phyloP scores from a whole-genome alignment of 2,113 vertebrate genomes.

The Odocoileus hemionus region DNA sequence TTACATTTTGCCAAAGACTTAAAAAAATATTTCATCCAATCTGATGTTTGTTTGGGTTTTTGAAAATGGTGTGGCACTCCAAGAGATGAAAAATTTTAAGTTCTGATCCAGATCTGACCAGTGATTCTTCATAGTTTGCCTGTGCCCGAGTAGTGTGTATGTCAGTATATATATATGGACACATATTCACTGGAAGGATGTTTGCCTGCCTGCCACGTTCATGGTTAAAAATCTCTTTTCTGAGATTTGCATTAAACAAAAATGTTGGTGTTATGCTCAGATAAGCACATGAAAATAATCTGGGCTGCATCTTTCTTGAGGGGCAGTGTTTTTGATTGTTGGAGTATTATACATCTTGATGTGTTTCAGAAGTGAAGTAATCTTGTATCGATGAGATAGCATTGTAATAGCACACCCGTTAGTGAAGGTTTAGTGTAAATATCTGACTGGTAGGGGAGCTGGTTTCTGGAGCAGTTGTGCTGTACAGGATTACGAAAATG shows the following conservation, averaged over 20 bases:
- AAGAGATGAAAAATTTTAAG: slow-evolving; percentile 32
- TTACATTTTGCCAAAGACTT: slow-evolving; percentile 64
- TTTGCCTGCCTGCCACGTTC: slow-evolving; percentile 16
- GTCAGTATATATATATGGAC: slow-evolving; percentile 4
- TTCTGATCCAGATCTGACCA: slow-evolving; percentile 27
- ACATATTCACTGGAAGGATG: not conserved
- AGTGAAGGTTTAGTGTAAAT: slow-evolving; percentile 76
- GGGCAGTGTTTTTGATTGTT: slow-evolving; percentile 65
- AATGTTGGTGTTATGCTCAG: slow-evolving; percentile 71
- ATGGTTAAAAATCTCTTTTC: slow-evolving; percentile 69
- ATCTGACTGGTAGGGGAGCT: slow-evolving; percentile 76
- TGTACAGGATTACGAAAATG: slow-evolving; percentile 74
- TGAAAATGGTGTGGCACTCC: slow-evolving; percentile 60
- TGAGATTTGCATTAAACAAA: slow-evolving; percentile 77
- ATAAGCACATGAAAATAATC: slow-evolving; percentile 74
- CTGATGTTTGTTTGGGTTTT: slow-evolving; percentile 51
- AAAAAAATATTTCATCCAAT: slow-evolving; percentile 46
- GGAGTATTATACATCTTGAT: slow-evolving; percentile 66
- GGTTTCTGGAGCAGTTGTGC: slow-evolving; percentile 72
- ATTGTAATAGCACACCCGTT: slow-evolving; percentile 78
- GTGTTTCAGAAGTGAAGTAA: slow-evolving; percentile 72
- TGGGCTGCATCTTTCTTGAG: slow-evolving; percentile 71
- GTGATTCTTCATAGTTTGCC: slow-evolving; percentile 44
- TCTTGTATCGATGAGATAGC: slow-evolving; percentile 76
- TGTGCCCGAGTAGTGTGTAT: not conserved